Base-by-base conservation (phyloP, 2,113 vertebrate genomes). In the Microcebus griseorufus region DNA sequence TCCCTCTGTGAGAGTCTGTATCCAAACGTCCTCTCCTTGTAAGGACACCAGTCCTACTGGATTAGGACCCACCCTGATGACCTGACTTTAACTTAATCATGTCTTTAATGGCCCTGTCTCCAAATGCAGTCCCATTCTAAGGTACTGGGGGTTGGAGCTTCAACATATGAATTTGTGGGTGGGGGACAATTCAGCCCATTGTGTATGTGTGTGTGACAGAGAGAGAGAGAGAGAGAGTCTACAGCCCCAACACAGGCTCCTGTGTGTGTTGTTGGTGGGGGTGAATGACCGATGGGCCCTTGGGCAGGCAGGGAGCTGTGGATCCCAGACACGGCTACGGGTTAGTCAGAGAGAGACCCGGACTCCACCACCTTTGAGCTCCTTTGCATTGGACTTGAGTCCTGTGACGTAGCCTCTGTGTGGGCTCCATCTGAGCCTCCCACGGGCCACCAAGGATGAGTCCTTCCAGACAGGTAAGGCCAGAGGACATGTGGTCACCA, bases 401-500 rank as follows among this genome's bases (percentile, higher is more conserved):
- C 70, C 58, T 69, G 45, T 12, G 27, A 29, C 23, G 62, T 23
- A 16, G 6, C 37, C 45, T 75, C 51, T 29, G 9, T 0, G 6
- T 48, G 48, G 29, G 37, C 17, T 84, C 92, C n/a, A 34, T 29
- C 29, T 25, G 48, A 42, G 48, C 34, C 51, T 87, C 51, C 16
- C 22, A 11, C 2, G 3, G 42, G 39, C 70, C 62, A 85, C 70
- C 42, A 42, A 85, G 48, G 67, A 48, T 22, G 18, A 3, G 13
- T 14, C 42, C 22, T 25, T 8, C 69, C 14, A 39, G 20, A 9
- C 3, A 25, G 6, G 6, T 2, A 42, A 80, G 13, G 4, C 11
- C 6, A 34, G 53, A 70, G 6, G n/a, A 42, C 29, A 34, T 76
- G 9, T 2, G 5, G 4, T 22, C 29, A n/a, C 13, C 3, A 0